Evolutionary conservation across 2,888 invertebrate species (phyloP), one percentile per base, ranked within the genome.

Genomic region (Gnatocerus cornutus): DNA sequence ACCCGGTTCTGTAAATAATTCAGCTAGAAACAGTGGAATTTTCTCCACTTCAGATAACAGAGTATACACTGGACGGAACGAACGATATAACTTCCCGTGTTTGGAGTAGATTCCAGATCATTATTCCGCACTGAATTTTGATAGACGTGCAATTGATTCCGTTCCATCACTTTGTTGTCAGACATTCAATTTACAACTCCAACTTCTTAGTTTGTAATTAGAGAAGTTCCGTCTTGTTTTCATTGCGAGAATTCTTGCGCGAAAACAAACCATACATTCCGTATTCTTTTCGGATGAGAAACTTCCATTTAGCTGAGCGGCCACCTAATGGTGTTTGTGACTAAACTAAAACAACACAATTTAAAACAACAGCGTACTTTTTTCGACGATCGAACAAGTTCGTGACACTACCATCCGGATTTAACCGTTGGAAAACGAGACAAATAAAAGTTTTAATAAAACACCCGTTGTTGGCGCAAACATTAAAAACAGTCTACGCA

Each of bases 151-250:
- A 41, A 41, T 13, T 12, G 48, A 50, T 50, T 29, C 48, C 29
- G 48, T 41, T 56, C 41, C 27, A 56, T 56, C 56, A 43, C 56
- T 10, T 41, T 37, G 58, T 66, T 56, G 56, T 56, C 41, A 56
- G 21, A 43, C 39, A 27, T 41, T 53, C 39, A 29, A 68, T 68
- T 46, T 68, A 67, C 41, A 52, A 53, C 13, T 14, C 12, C 21
- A 46, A 14, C 58, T 41, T 37, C 56, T 33, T 50, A 52, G 58
- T 48, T 58, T 21, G 41, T 75, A 75, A 75, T 75, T 75, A 75
- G 68, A 71, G 67, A 75, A 75, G 69, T 75, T 75, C 68, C 64
- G 72, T 66, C 68, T 75, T 74, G 73, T 74, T 74, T 71, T 73
- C 67, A 71, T 73, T 71, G 56, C 56, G 52, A 58, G 73, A 21